These are phyloP conservation scores for Loriculus beryllinus DNA, from an alignment of 2,797 vertebrate species.

Conservation along the genomic window DNA sequence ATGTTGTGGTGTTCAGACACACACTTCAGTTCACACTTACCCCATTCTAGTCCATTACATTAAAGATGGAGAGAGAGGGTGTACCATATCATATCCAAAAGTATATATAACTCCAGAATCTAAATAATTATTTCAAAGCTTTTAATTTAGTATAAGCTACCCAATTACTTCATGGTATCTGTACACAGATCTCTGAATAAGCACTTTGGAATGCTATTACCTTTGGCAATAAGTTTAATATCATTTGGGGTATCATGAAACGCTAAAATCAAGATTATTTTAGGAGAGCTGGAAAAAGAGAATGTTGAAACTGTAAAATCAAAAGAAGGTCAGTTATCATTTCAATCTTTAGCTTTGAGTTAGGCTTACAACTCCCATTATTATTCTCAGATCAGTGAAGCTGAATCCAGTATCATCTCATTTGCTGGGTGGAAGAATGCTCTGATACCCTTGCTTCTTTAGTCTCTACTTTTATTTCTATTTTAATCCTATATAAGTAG, in stretches of 20 bases:
- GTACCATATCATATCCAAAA: neutral
- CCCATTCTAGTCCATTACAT: neutral
- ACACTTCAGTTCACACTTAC: neutral
- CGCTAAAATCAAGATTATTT: neutral
- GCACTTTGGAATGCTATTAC: constrained; percentile 1
- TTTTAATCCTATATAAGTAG: constrained; percentile 11
- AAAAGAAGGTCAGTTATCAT: constrained; percentile 20
- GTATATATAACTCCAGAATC: neutral
- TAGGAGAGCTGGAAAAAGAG: neutral
- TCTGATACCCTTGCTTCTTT: constrained; percentile 15
- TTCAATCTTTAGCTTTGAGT: constrained; percentile 18
- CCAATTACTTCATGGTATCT: neutral
- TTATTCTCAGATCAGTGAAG: constrained; percentile 37
- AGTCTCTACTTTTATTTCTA: constrained; percentile 17
- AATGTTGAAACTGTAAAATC: constrained; percentile 9
- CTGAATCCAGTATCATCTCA: constrained; percentile 13
- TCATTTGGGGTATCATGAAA: neutral
- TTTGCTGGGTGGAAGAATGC: constrained; percentile 36
- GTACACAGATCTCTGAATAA: neutral
- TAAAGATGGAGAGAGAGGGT: neutral
- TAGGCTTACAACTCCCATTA: constrained; percentile 32
- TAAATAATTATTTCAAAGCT: constrained; percentile 25
- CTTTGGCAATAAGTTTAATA: neutral
- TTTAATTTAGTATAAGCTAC: constrained; percentile 11
- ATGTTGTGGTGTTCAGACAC: neutral